Evolutionary conservation across 2,113 vertebrate species (phyloP).

Genomic region (Seriola aureovittata): DNA sequence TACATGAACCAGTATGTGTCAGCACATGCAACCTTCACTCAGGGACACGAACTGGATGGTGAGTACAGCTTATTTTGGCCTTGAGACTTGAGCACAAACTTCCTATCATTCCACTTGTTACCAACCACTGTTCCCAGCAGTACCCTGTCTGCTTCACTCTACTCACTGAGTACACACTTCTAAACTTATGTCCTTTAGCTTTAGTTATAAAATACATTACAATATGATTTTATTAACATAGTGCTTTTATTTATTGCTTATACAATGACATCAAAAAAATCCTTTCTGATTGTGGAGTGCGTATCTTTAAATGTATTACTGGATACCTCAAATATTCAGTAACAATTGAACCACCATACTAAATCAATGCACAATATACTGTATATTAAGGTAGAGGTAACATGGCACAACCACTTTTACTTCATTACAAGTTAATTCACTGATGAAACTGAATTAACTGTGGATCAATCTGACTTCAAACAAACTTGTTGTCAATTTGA

Average conservation of each 20-base stretch:
- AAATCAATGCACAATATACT: background rate
- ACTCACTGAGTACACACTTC: constrained; percentile 5
- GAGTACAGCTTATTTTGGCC: constrained; percentile 76
- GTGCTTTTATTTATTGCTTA: background rate
- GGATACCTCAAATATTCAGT: background rate
- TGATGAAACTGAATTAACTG: background rate
- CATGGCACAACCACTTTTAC: too few relatives aligned
- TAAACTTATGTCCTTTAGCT: constrained; percentile 1
- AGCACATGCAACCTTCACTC: constrained; percentile 89
- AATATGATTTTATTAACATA: background rate
- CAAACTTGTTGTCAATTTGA: too few relatives aligned
- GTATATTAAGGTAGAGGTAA: background rate
- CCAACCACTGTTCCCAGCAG: constrained; percentile 33
- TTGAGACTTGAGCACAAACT: constrained; percentile 18
- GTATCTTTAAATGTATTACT: background rate
- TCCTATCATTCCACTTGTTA: constrained; percentile 28
- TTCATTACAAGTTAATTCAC: too few relatives aligned
- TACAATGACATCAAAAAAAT: too few relatives aligned
- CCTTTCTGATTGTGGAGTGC: background rate
- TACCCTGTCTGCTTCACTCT: constrained; percentile 48
- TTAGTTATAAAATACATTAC: background rate
- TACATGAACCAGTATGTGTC: constrained; percentile 89
- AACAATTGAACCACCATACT: background rate
- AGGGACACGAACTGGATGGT: constrained; percentile 92
- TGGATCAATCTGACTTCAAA: background rate